These are phyloP conservation scores for Hydrotaea diabolus DNA, from an alignment of 2,888 invertebrate genomes.

Conservation along the genomic window DNA sequence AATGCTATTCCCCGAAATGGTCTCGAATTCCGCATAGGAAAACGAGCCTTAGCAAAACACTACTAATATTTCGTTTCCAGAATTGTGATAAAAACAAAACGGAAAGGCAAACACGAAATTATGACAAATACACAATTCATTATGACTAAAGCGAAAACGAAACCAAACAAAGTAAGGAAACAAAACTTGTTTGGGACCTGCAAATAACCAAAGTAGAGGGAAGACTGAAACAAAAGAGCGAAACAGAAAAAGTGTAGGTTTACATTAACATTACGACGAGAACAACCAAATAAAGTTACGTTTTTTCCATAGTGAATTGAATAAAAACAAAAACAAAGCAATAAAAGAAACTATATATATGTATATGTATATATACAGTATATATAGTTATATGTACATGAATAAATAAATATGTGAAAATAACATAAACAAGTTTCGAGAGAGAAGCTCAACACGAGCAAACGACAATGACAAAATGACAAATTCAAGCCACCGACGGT, in stretches of 20 bases:
- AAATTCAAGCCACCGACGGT: background rate
- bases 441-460: background rate
- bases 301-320: background rate
- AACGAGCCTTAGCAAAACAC: background rate
- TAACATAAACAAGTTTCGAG: background rate
- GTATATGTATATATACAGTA: background rate
- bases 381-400: background rate
- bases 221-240: background rate
- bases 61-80: background rate
- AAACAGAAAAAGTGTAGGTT: slow-evolving; percentile 24
- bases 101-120: background rate
- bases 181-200: slow-evolving; percentile 77
- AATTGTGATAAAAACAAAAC: background rate
- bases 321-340: background rate
- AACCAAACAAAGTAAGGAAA: background rate
- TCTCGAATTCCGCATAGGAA: no score
- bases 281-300: background rate
- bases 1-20: no score
- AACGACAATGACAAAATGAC: background rate
- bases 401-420: background rate
- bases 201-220: slow-evolving; percentile 34
- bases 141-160: slow-evolving; percentile 11
- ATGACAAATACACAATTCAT: slow-evolving; percentile 23
- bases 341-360: background rate
- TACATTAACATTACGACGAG: slow-evolving; percentile 15